Evolutionary conservation across 1,140 invertebrate species (phyloP).

Genomic region (Harlomillsia oculata): DNA sequence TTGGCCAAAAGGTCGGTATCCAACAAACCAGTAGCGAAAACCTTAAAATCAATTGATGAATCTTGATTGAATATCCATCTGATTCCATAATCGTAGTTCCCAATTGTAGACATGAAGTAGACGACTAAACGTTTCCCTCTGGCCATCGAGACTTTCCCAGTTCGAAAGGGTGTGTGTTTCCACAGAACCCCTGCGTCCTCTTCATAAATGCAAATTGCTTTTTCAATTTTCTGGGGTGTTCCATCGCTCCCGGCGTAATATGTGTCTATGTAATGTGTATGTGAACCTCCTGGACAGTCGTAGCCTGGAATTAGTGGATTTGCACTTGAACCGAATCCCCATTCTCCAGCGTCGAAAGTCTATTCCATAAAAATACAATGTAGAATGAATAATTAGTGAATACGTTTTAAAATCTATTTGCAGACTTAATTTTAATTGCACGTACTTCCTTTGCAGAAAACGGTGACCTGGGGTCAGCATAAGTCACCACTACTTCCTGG

Average conservation of each 20-base stretch:
- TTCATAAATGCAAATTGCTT: conserved; percentile 12
- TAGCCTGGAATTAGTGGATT: not conserved
- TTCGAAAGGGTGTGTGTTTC: conserved; percentile 12
- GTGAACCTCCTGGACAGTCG: not conserved
- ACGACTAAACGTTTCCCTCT: conserved; percentile 3
- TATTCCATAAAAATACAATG: not conserved
- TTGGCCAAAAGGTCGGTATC: conserved; percentile 2
- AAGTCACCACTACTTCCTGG: not conserved
- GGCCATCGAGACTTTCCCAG: not conserved
- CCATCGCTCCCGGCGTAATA: not conserved
- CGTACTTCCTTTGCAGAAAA: too few species aligned
- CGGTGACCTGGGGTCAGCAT: not conserved
- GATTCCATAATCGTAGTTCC: conserved; percentile 25
- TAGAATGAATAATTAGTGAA: not conserved
- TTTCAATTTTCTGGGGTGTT: not conserved
- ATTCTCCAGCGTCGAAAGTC: too few species aligned
- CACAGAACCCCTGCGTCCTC: conserved; percentile 20
- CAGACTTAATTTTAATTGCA: too few species aligned
- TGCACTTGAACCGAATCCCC: not conserved
- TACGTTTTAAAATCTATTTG: too few species aligned
- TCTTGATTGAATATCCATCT: conserved; percentile 24
- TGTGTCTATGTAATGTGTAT: not conserved
- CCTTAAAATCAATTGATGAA: not conserved
- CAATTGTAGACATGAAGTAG: conserved; percentile 12
- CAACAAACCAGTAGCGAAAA: not conserved